Percentiles rank a stretch among this genome's conserved stretches.
These are phyloP conservation scores for Drosophila borealis DNA, from an alignment of 2,888 invertebrate genomes.

Conservation along the genomic window DNA sequence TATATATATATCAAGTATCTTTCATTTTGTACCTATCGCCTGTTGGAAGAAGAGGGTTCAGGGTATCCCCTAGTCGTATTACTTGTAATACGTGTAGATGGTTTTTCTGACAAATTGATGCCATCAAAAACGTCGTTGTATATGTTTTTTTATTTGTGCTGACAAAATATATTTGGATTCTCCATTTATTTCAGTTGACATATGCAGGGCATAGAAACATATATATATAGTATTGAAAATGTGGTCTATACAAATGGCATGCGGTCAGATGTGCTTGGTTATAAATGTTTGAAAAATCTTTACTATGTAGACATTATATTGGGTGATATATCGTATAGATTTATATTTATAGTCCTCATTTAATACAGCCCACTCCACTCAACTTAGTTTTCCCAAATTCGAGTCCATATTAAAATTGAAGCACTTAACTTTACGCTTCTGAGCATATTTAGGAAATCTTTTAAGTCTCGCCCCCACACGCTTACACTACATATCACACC, in stretches of 20 bases:
- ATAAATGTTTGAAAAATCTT: too few relatives aligned
- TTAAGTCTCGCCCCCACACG: background rate
- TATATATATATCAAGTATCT: too few relatives aligned
- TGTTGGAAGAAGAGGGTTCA: too few relatives aligned
- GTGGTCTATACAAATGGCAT: background rate
- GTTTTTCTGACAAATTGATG: constrained; percentile 3
- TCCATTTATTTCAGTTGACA: background rate
- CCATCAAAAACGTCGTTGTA: constrained; percentile 1
- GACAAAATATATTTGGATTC: background rate
- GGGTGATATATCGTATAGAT: too few relatives aligned
- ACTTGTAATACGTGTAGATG: constrained; percentile 1
- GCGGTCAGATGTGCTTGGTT: too few relatives aligned
- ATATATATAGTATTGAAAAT: background rate
- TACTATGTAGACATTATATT: too few relatives aligned
- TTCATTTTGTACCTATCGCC: too few relatives aligned
- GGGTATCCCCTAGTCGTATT: too few relatives aligned
- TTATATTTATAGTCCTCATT: background rate
- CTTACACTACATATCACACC: constrained; percentile 6
- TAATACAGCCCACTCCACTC: background rate
- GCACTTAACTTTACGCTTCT: background rate
- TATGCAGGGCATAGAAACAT: too few relatives aligned
- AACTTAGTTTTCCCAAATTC: background rate
- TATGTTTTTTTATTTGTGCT: background rate
- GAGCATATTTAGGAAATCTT: background rate
- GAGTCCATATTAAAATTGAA: background rate